phyloP scores from a whole-genome alignment of 1,140 invertebrate genomes.

The Eurosta solidaginis region DNA sequence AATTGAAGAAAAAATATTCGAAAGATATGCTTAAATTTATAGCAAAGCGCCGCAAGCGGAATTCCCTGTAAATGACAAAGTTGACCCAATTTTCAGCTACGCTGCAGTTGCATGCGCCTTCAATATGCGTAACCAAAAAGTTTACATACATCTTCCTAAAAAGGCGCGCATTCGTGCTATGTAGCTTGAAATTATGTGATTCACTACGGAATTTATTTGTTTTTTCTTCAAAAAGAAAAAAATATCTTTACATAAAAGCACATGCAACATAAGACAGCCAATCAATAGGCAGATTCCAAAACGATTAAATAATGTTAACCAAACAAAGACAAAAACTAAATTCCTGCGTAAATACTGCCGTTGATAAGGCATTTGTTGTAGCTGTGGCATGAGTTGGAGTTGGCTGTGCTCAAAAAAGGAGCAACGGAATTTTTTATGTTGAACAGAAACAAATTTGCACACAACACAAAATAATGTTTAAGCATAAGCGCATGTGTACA shows the following conservation, averaged over 20 bases:
- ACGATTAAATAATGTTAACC: neutral
- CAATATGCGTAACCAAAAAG: neutral
- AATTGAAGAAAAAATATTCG: neutral
- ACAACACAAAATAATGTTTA: neutral
- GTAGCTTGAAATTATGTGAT: neutral
- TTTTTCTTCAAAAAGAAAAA: too few relatives aligned
- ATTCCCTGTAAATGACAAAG: conserved; percentile 2
- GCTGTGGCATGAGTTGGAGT: neutral
- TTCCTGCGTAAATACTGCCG: neutral
- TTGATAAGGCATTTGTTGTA: neutral
- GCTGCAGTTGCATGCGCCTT: neutral
- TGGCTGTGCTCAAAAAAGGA: neutral
- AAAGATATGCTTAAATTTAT: neutral
- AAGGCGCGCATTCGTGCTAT: neutral
- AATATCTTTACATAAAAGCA: too few relatives aligned
- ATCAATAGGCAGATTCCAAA: neutral
- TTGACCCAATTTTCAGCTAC: conserved; percentile 7
- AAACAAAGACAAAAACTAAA: neutral
- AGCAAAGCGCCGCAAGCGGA: neutral
- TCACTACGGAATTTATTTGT: neutral
- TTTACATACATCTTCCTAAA: neutral
- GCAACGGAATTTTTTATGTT: neutral
- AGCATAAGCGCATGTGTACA: too few relatives aligned
- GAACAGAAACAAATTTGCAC: neutral
- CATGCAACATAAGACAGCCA: neutral